A percentile compares a stretch with the other conserved stretches of the same genome.
phyloP scores from a whole-genome alignment of 2,888 invertebrate genomes.

The Andrena bucephala region DNA sequence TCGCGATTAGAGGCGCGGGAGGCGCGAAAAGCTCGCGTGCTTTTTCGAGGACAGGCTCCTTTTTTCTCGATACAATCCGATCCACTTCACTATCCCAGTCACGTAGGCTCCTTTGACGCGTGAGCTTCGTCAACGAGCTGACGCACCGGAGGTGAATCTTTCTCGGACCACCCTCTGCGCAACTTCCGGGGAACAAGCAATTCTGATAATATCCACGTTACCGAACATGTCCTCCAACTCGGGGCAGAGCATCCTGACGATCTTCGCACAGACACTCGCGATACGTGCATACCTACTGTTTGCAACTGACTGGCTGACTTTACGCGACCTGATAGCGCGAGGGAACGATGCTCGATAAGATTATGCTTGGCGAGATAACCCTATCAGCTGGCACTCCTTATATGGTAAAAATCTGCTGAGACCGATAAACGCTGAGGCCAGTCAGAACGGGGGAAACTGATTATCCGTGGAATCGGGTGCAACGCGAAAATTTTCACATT shows the following conservation, averaged over 20 bases:
- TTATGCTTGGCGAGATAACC: constrained; percentile 61
- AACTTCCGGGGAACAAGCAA: neutral
- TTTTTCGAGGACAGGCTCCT: constrained; percentile 12
- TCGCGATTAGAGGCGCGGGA: constrained; percentile 36
- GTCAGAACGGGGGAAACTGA: neutral
- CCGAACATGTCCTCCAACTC: constrained; percentile 62
- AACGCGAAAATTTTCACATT: no score
- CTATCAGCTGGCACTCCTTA: constrained; percentile 51
- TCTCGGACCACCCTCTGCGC: neutral
- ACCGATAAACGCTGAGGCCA: constrained; percentile 5
- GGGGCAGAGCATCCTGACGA: constrained; percentile 26
- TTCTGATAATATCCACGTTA: constrained; percentile 38
- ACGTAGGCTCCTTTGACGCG: neutral
- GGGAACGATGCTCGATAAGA: constrained; percentile 62
- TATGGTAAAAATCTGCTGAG: constrained; percentile 27
- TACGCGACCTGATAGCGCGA: constrained; percentile 32
- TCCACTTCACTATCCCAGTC: constrained; percentile 2
- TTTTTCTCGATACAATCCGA: neutral
- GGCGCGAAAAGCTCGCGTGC: constrained; percentile 17
- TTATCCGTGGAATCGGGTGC: neutral
- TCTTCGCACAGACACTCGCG: neutral
- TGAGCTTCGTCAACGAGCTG: neutral
- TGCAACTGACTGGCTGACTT: constrained; percentile 45
- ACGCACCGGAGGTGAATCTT: neutral
- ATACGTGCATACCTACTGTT: neutral